Evolutionary conservation across 2,113 vertebrate species (phyloP).

Genomic region (Microtus pennsylvanicus): DNA sequence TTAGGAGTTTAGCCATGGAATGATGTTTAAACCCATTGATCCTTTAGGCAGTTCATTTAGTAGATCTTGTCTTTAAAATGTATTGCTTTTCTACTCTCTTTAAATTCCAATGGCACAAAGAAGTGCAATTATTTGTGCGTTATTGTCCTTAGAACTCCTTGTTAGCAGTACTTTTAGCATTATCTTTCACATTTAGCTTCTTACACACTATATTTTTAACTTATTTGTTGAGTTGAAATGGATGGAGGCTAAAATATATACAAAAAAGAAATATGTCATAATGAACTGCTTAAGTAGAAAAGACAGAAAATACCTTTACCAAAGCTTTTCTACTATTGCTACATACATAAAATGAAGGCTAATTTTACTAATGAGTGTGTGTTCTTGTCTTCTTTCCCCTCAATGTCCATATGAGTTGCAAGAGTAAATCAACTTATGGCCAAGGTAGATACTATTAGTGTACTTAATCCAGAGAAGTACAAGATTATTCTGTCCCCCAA

Average conservation of each 20-base stretch:
- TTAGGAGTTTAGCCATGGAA: slow-evolving; percentile 60
- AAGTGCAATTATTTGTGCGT: slow-evolving; percentile 26
- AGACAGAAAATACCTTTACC: background rate
- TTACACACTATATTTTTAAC: background rate
- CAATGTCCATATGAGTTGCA: background rate
- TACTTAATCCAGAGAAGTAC: background rate
- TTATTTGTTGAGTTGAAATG: background rate
- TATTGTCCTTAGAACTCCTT: background rate
- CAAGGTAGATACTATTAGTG: background rate
- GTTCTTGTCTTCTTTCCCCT: background rate
- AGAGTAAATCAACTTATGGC: background rate
- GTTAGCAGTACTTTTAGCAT: background rate
- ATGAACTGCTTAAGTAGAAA: background rate
- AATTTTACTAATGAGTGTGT: background rate
- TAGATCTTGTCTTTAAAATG: slow-evolving; percentile 68
- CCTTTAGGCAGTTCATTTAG: slow-evolving; percentile 78
- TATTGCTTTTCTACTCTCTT: slow-evolving; percentile 62
- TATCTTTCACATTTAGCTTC: slow-evolving; percentile 3
- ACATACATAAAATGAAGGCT: background rate
- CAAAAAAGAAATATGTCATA: background rate
- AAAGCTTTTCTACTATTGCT: background rate
- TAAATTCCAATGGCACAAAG: background rate
- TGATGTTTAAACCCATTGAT: slow-evolving; percentile 74
- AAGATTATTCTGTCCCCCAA: background rate
- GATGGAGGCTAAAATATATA: background rate